phyloP scores from a whole-genome alignment of 1,140 invertebrate genomes.

The Apis florea region DNA sequence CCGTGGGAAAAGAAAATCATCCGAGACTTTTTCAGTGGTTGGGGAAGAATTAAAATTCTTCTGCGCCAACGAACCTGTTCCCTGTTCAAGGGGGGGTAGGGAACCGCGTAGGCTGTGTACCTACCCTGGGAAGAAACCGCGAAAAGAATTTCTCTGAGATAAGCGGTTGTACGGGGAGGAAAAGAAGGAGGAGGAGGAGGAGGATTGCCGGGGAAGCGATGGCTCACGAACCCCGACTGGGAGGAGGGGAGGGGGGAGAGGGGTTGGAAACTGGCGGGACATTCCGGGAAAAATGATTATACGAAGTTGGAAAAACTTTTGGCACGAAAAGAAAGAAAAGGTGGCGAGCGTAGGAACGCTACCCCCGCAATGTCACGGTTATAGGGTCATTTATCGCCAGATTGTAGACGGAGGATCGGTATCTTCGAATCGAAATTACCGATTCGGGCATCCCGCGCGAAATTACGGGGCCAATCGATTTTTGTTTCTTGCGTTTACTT shows the following conservation, averaged over 20 bases:
- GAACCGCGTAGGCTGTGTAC: conserved; percentile 38
- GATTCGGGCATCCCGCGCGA: neutral
- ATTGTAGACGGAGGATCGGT: conserved; percentile 21
- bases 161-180: conserved; percentile 55
- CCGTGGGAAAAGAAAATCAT: conserved; percentile 51
- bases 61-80: conserved; percentile 53
- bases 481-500: too few relatives aligned
- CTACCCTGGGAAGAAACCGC: conserved; percentile 58
- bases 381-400: conserved; percentile 58
- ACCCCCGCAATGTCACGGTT: conserved; percentile 53
- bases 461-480: neutral
- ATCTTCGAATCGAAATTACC: conserved; percentile 37
- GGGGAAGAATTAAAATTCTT: conserved; percentile 68
- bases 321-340: conserved; percentile 32
- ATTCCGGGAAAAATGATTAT: conserved; percentile 75
- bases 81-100: neutral
- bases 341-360: conserved; percentile 45
- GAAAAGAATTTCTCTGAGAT: conserved; percentile 68
- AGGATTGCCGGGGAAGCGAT: conserved; percentile 35
- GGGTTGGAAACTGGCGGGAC: conserved; percentile 58
- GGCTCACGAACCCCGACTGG: conserved; percentile 1
- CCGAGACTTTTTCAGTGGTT: conserved; percentile 41
- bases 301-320: conserved; percentile 74
- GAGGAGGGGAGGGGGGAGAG: neutral
- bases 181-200: neutral